These are phyloP conservation scores for Pseudanteris insignis DNA, from an alignment of 2,888 invertebrate genomes.

Conservation along the genomic window DNA sequence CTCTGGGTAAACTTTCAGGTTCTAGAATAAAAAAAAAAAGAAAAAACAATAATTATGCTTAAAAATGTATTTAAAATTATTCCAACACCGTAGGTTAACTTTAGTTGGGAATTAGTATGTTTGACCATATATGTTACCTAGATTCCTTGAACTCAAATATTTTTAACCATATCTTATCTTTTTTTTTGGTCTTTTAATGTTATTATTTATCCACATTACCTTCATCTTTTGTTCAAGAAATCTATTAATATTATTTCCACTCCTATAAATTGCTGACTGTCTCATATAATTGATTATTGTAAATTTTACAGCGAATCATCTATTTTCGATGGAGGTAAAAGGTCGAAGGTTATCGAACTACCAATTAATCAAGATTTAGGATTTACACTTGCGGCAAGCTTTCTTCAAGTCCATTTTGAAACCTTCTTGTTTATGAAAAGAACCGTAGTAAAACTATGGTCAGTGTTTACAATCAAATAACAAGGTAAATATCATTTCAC, in stretches of 20 bases:
- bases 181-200: too few species aligned
- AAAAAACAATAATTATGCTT: conserved; percentile 4
- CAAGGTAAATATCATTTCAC: conserved; percentile 17
- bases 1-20: conserved; percentile 9
- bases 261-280: too few species aligned
- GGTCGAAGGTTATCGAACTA: conserved; percentile 47
- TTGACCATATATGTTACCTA: background rate
- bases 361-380: conserved; percentile 47
- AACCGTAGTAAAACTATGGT: conserved; percentile 6
- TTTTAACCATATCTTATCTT: too few species aligned
- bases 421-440: background rate
- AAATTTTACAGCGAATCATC: conserved; percentile 54
- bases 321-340: conserved; percentile 62
- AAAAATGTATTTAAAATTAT: background rate
- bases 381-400: conserved; percentile 48
- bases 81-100: conserved; percentile 5
- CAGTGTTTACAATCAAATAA: conserved; percentile 15
- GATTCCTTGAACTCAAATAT: conserved; percentile 13
- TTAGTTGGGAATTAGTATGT: conserved; percentile 12
- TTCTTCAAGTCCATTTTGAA: conserved; percentile 29
- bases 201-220: too few species aligned
- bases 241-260: background rate
- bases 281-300: too few species aligned
- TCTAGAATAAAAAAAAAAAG: background rate
- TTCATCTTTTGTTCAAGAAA: conserved; percentile 4